Conservation (phyloP, 2,113 vertebrate species). For the Xiphorhynchus elegans region DNA sequence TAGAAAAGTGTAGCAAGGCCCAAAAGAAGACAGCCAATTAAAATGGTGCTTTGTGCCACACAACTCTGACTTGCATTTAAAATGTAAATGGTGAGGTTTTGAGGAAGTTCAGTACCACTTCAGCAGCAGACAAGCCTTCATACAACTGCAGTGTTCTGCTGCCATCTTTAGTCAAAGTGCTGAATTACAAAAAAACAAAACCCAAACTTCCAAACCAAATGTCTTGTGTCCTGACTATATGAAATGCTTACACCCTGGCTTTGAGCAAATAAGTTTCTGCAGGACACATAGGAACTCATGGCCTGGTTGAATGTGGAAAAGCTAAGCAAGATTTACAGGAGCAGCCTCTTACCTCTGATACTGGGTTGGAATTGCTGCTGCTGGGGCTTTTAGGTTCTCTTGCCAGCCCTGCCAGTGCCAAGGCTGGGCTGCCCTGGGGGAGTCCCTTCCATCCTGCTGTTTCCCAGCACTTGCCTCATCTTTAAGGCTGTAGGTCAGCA, state of each 20-base stretch:
- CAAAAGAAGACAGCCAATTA: not conserved
- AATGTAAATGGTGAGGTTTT: not conserved
- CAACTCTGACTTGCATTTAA: accelerated
- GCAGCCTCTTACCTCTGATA: not conserved
- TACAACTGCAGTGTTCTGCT: not conserved
- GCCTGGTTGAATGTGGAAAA: not conserved
- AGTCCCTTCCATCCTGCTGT: not conserved
- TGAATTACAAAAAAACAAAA: not conserved
- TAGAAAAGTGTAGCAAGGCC: not conserved
- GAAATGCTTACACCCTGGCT: not conserved
- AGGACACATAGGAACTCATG: not conserved
- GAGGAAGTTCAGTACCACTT: not conserved
- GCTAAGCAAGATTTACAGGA: not conserved
- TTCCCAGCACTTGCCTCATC: not conserved
- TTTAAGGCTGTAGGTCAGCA: not conserved
- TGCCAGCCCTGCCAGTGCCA: not conserved
- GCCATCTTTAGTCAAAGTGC: not conserved
- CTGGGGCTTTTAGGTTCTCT: not conserved
- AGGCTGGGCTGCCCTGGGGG: not conserved
- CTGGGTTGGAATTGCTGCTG: not conserved
- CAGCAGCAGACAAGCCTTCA: not conserved
- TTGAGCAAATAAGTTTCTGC: not conserved
- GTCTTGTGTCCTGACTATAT: not conserved
- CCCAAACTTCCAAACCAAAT: not conserved
- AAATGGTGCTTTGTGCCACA: not conserved